These are phyloP conservation scores for Nineta flava DNA, from an alignment of 2,888 invertebrate genomes.

Conservation along the genomic window DNA sequence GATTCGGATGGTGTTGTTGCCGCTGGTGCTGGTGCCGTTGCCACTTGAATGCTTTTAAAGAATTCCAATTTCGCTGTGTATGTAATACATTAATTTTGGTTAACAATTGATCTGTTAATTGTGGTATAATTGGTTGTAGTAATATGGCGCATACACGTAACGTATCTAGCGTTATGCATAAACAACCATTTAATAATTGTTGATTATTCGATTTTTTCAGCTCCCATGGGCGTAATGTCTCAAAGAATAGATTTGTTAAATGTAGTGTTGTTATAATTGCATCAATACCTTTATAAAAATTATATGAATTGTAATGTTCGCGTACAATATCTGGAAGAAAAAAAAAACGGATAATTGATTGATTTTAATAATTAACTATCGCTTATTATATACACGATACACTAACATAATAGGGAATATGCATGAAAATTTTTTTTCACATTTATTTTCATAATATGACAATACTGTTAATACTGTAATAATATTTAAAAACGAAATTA, in stretches of 20 bases:
- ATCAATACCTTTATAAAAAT: conserved; percentile 74
- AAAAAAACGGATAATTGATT: too few species aligned
- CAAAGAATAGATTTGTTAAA: conserved; percentile 72
- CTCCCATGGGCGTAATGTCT: conserved; percentile 78
- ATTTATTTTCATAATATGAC: too few species aligned
- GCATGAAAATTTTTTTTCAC: too few species aligned
- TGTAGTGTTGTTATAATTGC: conserved; percentile 57
- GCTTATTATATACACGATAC: too few species aligned
- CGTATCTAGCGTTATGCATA: conserved; percentile 74
- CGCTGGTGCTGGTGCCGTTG: too few species aligned
- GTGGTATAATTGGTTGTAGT: conserved; percentile 75
- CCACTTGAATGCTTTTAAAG: conserved; percentile 25
- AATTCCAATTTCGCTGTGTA: conserved; percentile 32
- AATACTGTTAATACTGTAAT: too few species aligned
- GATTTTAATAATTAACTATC: too few species aligned
- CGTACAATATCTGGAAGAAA: conserved; percentile 39
- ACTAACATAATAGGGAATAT: too few species aligned
- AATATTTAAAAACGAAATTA: too few species aligned
- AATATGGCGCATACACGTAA: conserved; percentile 64
- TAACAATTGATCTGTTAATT: conserved; percentile 47
- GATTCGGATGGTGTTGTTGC: too few species aligned
- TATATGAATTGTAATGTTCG: conserved; percentile 52
- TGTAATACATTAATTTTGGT: conserved; percentile 42
- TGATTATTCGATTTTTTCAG: conserved; percentile 43
- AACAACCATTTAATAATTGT: conserved; percentile 42